These are phyloP conservation scores for Bufo gargarizans DNA, from an alignment of 2,113 vertebrate species.

Conservation along the genomic window DNA sequence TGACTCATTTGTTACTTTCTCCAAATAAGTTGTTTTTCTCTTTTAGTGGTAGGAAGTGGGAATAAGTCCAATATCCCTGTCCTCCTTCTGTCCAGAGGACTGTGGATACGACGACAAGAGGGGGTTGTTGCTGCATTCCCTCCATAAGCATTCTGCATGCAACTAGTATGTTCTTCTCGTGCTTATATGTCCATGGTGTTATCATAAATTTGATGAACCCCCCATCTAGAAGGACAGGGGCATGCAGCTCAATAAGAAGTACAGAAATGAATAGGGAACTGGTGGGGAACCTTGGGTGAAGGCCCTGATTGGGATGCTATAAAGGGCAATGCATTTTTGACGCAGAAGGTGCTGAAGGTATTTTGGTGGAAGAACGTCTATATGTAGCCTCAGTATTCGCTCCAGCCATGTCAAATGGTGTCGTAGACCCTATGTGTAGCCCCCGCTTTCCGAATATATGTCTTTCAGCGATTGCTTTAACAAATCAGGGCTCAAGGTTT, in stretches of 20 bases:
- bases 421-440: too few species aligned
- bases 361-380: not conserved
- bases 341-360: not conserved
- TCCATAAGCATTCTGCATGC: slow-evolving; percentile 34
- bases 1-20: not conserved
- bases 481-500: not conserved
- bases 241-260: slow-evolving; percentile 8
- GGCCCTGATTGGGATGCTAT: not conserved
- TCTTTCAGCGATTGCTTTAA: not conserved
- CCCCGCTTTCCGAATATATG: not conserved
- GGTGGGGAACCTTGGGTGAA: not conserved
- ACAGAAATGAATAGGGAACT: not conserved
- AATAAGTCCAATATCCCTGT: not conserved
- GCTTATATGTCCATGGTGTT: slow-evolving; percentile 44
- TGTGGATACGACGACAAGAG: not conserved
- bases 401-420: not conserved
- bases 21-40: not conserved
- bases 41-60: not conserved
- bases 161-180: slow-evolving; percentile 51
- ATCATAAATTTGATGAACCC: slow-evolving; percentile 40
- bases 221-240: slow-evolving; percentile 5
- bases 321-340: not conserved
- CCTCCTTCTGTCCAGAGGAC: slow-evolving; percentile 20
- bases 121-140: not conserved
- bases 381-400: not conserved